Base-by-base conservation (phyloP, 2,797 vertebrate genomes). In the Phrynocephalus guinanensis region DNA sequence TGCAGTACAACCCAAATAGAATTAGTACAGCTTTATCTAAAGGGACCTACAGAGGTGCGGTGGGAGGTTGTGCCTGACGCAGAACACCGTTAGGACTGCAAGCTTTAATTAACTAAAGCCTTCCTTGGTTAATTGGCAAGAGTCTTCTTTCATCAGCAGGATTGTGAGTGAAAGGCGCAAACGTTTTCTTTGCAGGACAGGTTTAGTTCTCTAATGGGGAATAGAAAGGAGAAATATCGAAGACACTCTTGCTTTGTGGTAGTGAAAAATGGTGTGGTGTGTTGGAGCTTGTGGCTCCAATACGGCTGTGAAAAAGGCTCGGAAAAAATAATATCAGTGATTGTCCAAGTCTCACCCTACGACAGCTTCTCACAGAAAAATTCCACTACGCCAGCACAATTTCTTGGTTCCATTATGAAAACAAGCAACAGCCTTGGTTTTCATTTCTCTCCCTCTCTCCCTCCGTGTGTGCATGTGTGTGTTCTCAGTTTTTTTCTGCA, bases 91-190 rank as follows among this genome's bases (percentile, higher is more conserved):
- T 82, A 82, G 56, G 38, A 28, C n/a, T 67, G 13, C 33, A 50
- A 72, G 50, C 71, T 81, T 75, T 86, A 86, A 81, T 86, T 44
- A 73, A 81, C 79, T 44, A 76, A 84, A 84, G 26, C 24, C 66
- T 66, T 63, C 20, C 28, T 82, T 81, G 70, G 73, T 86, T 81
- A 63, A 82, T 82, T 67, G 38, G 38, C 75, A 56, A 75, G n/a
- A 56, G 79, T 80, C 79, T 81, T 0, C 75, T 76, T 67, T 67
- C 75, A 67, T 82, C 44, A 75, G 22, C 33, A 5, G 38, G 38
- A 50, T 38, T 75, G 20, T 82, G 38, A 87, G 18, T 30, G 18
- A 15, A 86, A 38, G 52, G 10, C 70, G 75, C 9, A 24, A 30
- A 30, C 6, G 44, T 80, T 86, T 26, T 4, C 30, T 82, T 52